These are phyloP conservation scores for Serrognathus titanus DNA, from an alignment of 2,888 invertebrate species.

Conservation along the genomic window DNA sequence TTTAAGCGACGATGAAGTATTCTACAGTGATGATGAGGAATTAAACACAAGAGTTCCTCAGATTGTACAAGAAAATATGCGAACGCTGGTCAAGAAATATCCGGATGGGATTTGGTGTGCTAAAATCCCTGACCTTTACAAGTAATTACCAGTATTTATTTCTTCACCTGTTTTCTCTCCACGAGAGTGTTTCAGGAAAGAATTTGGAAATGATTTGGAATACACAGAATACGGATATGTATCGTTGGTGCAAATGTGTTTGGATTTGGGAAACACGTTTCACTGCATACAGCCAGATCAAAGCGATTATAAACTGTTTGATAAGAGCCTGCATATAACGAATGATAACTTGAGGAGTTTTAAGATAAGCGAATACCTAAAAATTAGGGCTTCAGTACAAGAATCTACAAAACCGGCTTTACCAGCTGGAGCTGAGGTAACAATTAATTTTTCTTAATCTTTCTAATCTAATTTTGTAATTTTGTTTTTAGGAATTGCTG, in stretches of 20 bases:
- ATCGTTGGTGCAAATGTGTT: constrained; percentile 39
- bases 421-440: constrained; percentile 18
- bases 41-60: constrained; percentile 29
- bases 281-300: constrained; percentile 33
- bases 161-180: background rate
- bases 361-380: constrained; percentile 3
- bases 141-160: constrained; percentile 34
- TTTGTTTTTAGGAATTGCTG: too few species aligned
- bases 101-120: constrained; percentile 52
- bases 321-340: constrained; percentile 34
- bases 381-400: constrained; percentile 5
- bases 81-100: constrained; percentile 41
- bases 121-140: constrained; percentile 49
- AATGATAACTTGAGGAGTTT: constrained; percentile 9
- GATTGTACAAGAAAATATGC: constrained; percentile 35
- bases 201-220: constrained; percentile 33
- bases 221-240: constrained; percentile 37
- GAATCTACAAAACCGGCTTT: constrained; percentile 19
- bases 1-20: constrained; percentile 6
- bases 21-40: constrained; percentile 11
- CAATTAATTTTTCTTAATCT: background rate
- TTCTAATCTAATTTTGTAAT: too few species aligned
- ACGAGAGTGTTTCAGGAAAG: constrained; percentile 24
- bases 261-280: constrained; percentile 37
- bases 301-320: constrained; percentile 43